Evolutionary conservation across 1,140 invertebrate species (phyloP), one percentile per base, ranked within the genome.

Genomic region (Drosophila nannoptera): DNA sequence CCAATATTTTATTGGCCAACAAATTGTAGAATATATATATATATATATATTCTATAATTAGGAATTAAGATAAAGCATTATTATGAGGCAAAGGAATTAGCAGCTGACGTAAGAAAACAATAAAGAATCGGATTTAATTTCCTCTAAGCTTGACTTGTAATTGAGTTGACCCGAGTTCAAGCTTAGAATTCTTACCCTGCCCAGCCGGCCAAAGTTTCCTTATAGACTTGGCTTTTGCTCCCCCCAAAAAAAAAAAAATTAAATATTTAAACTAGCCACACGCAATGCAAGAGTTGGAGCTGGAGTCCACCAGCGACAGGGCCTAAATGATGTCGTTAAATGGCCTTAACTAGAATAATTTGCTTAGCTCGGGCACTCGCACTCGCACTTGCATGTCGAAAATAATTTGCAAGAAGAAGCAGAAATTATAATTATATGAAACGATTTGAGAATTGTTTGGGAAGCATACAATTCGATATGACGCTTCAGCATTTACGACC

Each of bases 401-500:
- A 59, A 66, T 50, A 50, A 32, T 40, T n/a, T 14, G 22, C 1
- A 22, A 22, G 22, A 22, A 22, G 22, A 1, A 22, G 22, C 22
- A 22, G 22, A 22, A 22, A 22, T 22, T 1, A 36, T 22, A 53
- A 45, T 54, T 9, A 32, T 58, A 36, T 46, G 48, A 50, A 22
- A 38, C 35, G 36, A 35, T 43, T n/a, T 14, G 40, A 56, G 7
- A 32, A 61, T 50, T 62, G 29, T 66, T 60, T 48, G 36, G n/a
- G 38, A n/a, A 52, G 48, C 64, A 66, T 66, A 60, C 32, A 67
- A 49, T 56, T 58, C 53, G 11, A 42, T 42, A 49, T 65, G n/a
- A n/a, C n/a, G n/a, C n/a, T n/a, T n/a, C n/a, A n/a, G n/a, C 48
- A 67, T 59, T 60, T 43, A 53, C 52, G 60, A 29, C 8, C 60